Evolutionary conservation across 37 sponge, comb jelly and placozoan species (phyloP).

Genomic region (Cliona cf. orientalis): DNA sequence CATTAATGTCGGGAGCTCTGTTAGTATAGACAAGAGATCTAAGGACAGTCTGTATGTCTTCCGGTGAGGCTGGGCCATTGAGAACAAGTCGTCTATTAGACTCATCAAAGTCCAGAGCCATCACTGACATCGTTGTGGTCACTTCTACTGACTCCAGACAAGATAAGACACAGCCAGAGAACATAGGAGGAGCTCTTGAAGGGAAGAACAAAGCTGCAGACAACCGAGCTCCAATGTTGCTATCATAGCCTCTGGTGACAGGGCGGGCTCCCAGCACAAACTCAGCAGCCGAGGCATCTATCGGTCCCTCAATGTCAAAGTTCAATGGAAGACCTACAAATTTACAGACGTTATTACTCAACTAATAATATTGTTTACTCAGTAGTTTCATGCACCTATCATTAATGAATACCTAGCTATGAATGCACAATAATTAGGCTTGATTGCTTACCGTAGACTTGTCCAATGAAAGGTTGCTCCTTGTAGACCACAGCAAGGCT

Average conservation of each 20-base stretch:
- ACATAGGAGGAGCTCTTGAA: slow-evolving; percentile 21
- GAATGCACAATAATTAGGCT: too few relatives aligned
- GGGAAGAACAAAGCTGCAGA: slow-evolving; percentile 34
- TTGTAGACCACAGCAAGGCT: slow-evolving; percentile 53
- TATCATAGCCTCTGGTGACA: slow-evolving; percentile 47
- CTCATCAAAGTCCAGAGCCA: slow-evolving; percentile 43
- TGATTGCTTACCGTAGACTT: slow-evolving; percentile 39
- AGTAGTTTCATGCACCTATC: too few relatives aligned
- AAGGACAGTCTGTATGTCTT: slow-evolving; percentile 46
- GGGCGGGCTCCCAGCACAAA: slow-evolving; percentile 66
- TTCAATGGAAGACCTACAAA: slow-evolving; percentile 47
- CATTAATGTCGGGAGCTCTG: slow-evolving; percentile 47
- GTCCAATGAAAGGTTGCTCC: slow-evolving; percentile 36
- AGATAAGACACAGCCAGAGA: slow-evolving; percentile 50
- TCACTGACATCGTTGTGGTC: slow-evolving; percentile 30
- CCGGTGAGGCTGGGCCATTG: slow-evolving; percentile 32
- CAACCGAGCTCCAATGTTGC: slow-evolving; percentile 36
- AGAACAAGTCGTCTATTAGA: slow-evolving; percentile 31
- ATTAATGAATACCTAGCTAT: too few relatives aligned
- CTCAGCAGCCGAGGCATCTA: slow-evolving; percentile 1
- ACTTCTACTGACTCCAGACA: slow-evolving; percentile 59
- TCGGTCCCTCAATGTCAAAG: slow-evolving; percentile 59
- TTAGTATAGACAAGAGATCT: slow-evolving; percentile 49
- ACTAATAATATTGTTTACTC: too few relatives aligned
- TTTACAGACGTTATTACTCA: not conserved